Percentiles rank a stretch among this genome's conserved stretches.
These are phyloP conservation scores for Coracias cyanogaster DNA, from an alignment of 2,797 vertebrate species.

Conservation along the genomic window DNA sequence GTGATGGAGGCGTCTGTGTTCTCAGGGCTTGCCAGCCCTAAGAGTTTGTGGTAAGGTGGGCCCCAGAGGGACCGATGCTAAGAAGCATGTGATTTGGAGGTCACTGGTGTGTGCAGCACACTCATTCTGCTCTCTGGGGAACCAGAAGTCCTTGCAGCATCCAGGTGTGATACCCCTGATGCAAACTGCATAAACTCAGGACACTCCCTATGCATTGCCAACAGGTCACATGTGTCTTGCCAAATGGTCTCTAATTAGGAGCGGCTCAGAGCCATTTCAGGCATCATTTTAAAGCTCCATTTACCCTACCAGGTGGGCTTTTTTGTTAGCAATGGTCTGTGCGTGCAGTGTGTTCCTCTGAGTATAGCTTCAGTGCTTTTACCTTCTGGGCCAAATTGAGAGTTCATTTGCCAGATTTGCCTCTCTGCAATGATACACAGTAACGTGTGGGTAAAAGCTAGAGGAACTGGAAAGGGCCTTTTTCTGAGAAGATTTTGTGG, in stretches of 20 bases:
- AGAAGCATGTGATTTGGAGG: fast-evolving
- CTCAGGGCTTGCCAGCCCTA: not conserved
- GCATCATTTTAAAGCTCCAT: not conserved
- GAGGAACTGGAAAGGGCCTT: not conserved
- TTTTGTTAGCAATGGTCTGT: not conserved
- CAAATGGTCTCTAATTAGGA: not conserved
- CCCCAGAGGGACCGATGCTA: not conserved
- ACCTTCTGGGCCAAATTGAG: not conserved
- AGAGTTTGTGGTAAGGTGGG: not conserved
- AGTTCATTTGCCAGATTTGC: not conserved
- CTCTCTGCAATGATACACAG: not conserved
- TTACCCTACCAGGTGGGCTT: not conserved
- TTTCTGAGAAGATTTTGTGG: not conserved
- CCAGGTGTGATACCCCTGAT: not conserved
- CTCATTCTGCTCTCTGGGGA: not conserved
- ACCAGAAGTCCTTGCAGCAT: not conserved
- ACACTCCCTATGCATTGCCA: not conserved
- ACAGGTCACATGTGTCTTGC: not conserved
- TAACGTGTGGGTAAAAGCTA: not conserved
- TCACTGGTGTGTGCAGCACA: fast-evolving
- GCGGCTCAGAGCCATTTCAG: not conserved
- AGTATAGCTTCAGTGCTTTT: not conserved
- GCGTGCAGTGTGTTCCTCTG: not conserved
- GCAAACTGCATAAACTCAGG: not conserved
- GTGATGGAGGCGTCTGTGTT: not conserved